Evolutionary conservation across 2,888 invertebrate species (phyloP), one percentile per base, ranked within the genome.

Genomic region (Aphidoletes aphidimyza): DNA sequence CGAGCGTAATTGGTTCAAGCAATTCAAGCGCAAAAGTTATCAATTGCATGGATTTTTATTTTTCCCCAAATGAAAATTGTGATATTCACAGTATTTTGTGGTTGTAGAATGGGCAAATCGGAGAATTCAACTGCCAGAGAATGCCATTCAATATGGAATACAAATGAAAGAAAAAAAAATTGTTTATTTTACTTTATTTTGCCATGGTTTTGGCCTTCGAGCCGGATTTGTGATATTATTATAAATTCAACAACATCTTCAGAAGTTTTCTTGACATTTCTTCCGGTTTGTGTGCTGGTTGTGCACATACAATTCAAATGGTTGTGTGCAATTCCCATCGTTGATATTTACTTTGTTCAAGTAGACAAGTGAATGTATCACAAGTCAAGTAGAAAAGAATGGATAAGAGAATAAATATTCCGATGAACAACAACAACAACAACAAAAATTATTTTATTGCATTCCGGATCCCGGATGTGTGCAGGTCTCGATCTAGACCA

Each of bases 311-410:
- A n/a, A n/a, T n/a, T n/a, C n/a, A n/a, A n/a, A n/a, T n/a, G n/a
- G n/a, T n/a, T n/a, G n/a, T 47, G 22, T 54, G 54, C 54, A 54
- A 54, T 54, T 22, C 0, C 3, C 54, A 22, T 22, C n/a, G 2
- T 22, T 22, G 1, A 22, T 22, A 9, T 54, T 54, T 54, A 54
- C 54, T 8, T 54, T 54, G 54, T 54, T 22, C 22, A 3, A n/a
- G n/a, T 54, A 54, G 22, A 54, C 22, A 3, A n/a, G n/a, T 54
- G 22, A 54, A 22, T 22, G n/a, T 54, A 54, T 54, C 9, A 22
- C 54, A 54, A 54, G 54, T 54, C 54, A 54, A 54, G 54, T 54
- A 9, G 54, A 54, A 54, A 22, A 54, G 22, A 54, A n/a, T 8
- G 54, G 54, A 54, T 54, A 54, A 54, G 22, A 54, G 9, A 22